Conservation (phyloP, 2,888 invertebrate species). For the Thalpophila matura region DNA sequence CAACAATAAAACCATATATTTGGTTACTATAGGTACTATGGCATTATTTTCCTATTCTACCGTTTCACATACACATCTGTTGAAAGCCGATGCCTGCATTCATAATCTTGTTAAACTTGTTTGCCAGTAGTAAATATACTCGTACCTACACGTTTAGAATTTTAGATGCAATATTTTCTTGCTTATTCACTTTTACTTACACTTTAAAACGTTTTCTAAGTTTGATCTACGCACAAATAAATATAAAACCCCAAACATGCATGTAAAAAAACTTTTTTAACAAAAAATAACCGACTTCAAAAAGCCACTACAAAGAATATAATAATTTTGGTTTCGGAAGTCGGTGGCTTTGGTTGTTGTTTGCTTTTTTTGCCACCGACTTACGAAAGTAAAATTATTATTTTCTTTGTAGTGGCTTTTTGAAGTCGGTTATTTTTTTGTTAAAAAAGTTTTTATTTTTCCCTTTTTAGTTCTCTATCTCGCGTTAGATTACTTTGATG, state of each 20-base stretch:
- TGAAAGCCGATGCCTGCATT: constrained; percentile 48
- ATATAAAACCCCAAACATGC: background rate
- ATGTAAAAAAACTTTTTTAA: background rate
- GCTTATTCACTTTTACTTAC: constrained; percentile 31
- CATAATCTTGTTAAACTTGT: constrained; percentile 57
- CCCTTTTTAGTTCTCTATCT: too few species aligned
- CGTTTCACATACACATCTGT: constrained; percentile 16
- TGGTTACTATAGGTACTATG: background rate
- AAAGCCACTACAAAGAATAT: too few species aligned
- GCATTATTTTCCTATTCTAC: background rate
- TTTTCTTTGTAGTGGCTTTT: too few species aligned
- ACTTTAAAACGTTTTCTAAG: background rate
- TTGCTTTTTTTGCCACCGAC: too few species aligned
- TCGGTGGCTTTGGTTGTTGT: too few species aligned
- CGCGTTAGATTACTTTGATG: too few species aligned
- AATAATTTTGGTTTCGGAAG: too few species aligned
- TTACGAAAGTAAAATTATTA: too few species aligned
- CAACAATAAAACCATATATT: too few species aligned
- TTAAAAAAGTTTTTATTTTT: too few species aligned
- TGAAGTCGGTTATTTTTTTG: too few species aligned
- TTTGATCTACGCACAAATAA: background rate
- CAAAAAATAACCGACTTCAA: too few species aligned
- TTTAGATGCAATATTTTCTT: constrained; percentile 37
- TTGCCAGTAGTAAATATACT: constrained; percentile 43
- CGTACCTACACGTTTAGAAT: constrained; percentile 19